These are phyloP conservation scores for Agrotis ipsilon DNA, from an alignment of 2,888 invertebrate genomes.

Conservation along the genomic window DNA sequence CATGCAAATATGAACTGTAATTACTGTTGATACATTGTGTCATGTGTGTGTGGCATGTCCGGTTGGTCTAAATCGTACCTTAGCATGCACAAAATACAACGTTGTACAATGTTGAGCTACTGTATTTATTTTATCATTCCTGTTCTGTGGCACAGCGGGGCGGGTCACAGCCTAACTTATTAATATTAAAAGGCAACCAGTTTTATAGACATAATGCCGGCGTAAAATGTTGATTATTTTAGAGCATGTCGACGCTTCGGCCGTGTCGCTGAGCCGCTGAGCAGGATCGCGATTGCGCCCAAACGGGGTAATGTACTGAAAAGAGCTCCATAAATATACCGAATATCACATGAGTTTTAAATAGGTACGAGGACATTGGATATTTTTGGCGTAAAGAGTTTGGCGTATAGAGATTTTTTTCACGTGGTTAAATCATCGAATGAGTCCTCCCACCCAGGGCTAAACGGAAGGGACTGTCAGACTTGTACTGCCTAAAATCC, in stretches of 20 bases:
- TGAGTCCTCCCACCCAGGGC: too few relatives aligned
- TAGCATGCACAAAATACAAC: not conserved
- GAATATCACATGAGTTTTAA: constrained; percentile 12
- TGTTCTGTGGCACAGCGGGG: not conserved
- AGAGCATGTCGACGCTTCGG: constrained; percentile 33
- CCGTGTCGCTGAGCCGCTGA: constrained; percentile 18
- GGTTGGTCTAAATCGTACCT: too few relatives aligned
- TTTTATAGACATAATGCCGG: constrained; percentile 31
- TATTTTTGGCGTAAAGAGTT: not conserved
- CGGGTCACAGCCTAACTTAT: constrained; percentile 34
- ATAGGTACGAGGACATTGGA: not conserved
- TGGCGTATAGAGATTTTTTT: too few relatives aligned
- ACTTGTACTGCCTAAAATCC: too few relatives aligned
- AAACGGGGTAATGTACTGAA: constrained; percentile 30
- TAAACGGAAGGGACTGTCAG: too few relatives aligned
- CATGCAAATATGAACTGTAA: too few relatives aligned
- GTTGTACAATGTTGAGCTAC: constrained; percentile 13
- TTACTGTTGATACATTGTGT: too few relatives aligned
- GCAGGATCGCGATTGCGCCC: constrained; percentile 22
- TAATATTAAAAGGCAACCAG: constrained; percentile 49
- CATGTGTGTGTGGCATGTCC: too few relatives aligned
- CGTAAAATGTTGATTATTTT: constrained; percentile 49
- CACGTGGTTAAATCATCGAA: too few relatives aligned
- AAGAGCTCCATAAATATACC: constrained; percentile 18
- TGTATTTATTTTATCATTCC: not conserved